Evolutionary conservation across 1,140 invertebrate species (phyloP).

Genomic region (Paracyclopina nana): DNA sequence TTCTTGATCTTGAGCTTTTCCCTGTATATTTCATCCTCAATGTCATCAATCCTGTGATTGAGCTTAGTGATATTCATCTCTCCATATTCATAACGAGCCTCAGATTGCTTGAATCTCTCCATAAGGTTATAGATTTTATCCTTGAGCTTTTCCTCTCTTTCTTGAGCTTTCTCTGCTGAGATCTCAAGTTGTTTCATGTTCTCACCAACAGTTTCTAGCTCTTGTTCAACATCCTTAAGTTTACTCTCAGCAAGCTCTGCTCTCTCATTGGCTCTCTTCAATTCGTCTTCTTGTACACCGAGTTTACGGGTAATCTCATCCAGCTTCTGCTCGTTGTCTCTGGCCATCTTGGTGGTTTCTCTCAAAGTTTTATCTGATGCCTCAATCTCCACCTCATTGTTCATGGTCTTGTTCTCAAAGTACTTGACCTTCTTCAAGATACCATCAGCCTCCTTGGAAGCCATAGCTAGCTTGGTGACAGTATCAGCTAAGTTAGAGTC

Average conservation of each 20-base stretch:
- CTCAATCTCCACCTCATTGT: slow-evolving; percentile 9
- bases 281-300: slow-evolving; percentile 8
- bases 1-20: slow-evolving; percentile 10
- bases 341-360: slow-evolving; percentile 10
- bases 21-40: slow-evolving; percentile 9
- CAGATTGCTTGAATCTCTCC: not conserved
- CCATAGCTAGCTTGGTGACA: slow-evolving; percentile 5
- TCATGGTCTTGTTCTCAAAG: slow-evolving; percentile 10
- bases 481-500: slow-evolving; percentile 10
- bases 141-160: slow-evolving; percentile 10
- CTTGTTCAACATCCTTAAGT: slow-evolving; percentile 1
- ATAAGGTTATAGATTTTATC: slow-evolving; percentile 2
- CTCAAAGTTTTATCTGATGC: not conserved
- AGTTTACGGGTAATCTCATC: slow-evolving; percentile 9
- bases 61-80: slow-evolving; percentile 15
- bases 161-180: slow-evolving; percentile 4
- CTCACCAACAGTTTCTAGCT: slow-evolving; percentile 10
- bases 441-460: slow-evolving; percentile 4
- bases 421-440: slow-evolving; percentile 6
- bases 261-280: slow-evolving; percentile 10
- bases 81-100: slow-evolving; percentile 10
- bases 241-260: slow-evolving; percentile 8
- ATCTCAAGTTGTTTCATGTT: slow-evolving; percentile 13
- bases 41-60: slow-evolving; percentile 12
- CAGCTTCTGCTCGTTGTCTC: slow-evolving; percentile 6